phyloP scores from a whole-genome alignment of 1,140 invertebrate genomes.

The Drosophila hydei region DNA sequence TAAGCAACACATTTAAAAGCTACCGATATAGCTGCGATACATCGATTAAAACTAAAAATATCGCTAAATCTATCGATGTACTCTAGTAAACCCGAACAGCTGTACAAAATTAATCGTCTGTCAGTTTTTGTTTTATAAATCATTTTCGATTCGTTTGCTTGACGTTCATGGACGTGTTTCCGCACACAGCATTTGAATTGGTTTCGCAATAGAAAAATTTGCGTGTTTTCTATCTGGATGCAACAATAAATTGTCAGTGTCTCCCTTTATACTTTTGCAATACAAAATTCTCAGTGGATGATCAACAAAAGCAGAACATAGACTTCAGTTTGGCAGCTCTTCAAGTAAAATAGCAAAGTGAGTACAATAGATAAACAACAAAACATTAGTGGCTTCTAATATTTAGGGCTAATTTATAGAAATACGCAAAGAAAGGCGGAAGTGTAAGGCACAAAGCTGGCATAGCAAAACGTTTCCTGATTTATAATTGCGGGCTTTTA shows the following conservation, averaged over 20 bases:
- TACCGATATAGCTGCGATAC: neutral
- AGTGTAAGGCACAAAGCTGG: constrained; percentile 19
- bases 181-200: constrained; percentile 67
- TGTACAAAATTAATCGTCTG: constrained; percentile 37
- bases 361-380: constrained; percentile 42
- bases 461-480: constrained; percentile 49
- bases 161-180: constrained; percentile 69
- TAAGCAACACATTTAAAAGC: neutral
- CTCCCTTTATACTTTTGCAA: constrained; percentile 44
- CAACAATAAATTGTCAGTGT: constrained; percentile 68
- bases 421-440: constrained; percentile 64
- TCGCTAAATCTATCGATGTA: constrained; percentile 1
- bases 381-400: constrained; percentile 10
- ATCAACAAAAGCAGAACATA: constrained; percentile 36
- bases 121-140: constrained; percentile 67
- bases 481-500: constrained; percentile 41
- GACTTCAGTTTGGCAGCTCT: constrained; percentile 42
- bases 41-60: neutral
- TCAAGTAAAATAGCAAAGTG: constrained; percentile 50
- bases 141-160: constrained; percentile 74
- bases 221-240: constrained; percentile 73
- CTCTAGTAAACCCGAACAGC: constrained; percentile 21
- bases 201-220: constrained; percentile 77
- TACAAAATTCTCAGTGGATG: constrained; percentile 76
- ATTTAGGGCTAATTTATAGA: constrained; percentile 20